These are phyloP conservation scores for Himantopus leucocephalus DNA, from an alignment of 2,113 vertebrate species.

Conservation along the genomic window DNA sequence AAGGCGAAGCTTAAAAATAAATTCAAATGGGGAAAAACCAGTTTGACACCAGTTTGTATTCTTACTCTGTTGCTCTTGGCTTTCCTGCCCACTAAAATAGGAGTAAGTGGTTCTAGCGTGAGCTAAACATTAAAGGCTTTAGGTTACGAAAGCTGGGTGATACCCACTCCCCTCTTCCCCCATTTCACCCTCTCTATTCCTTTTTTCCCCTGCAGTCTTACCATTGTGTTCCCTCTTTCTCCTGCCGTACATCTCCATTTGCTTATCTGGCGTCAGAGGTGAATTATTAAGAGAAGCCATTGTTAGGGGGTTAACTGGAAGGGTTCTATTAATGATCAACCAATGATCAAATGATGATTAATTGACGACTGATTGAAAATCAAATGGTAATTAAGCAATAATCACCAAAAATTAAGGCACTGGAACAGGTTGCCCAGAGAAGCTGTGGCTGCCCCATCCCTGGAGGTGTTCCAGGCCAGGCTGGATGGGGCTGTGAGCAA, in stretches of 20 bases:
- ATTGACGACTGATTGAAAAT: background rate
- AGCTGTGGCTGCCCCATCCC: no score
- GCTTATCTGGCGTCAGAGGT: background rate
- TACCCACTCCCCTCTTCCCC: background rate
- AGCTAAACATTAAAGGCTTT: background rate
- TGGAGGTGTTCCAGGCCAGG: no score
- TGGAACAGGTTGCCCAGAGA: no score
- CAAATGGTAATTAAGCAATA: background rate
- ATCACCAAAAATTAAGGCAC: background rate
- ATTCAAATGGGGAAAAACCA: background rate
- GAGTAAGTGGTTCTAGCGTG: rapidly evolving
- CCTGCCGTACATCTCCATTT: background rate
- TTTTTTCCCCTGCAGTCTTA: background rate
- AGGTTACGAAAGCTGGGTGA: background rate
- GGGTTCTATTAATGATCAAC: background rate
- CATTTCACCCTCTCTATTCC: background rate
- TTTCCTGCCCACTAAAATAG: background rate
- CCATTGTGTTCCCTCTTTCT: background rate
- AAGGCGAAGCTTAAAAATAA: background rate
- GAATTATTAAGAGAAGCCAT: background rate
- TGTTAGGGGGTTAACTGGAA: background rate
- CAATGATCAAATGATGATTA: background rate
- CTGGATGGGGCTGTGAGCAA: no score
- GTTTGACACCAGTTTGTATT: background rate
- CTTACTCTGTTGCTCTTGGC: background rate